A percentile compares a stretch with the other conserved stretches of the same genome.
Conservation (phyloP, 2,113 vertebrate genomes). For the Sporophila hypoxantha region DNA sequence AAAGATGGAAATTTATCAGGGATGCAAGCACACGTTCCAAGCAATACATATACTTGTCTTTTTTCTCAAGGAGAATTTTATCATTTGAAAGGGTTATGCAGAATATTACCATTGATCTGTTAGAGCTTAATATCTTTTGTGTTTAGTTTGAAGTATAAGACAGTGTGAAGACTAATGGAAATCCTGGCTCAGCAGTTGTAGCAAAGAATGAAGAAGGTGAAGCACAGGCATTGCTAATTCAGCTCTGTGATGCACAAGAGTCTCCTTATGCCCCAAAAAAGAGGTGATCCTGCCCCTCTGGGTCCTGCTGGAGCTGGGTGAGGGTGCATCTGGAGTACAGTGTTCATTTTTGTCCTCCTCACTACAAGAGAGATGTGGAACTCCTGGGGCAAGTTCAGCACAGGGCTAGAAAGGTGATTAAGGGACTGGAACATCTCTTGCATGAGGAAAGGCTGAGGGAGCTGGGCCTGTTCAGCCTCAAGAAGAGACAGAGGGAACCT, state of each 20-base stretch:
- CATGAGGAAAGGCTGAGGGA: background rate
- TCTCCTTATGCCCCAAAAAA: background rate
- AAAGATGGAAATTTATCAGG: background rate
- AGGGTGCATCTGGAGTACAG: background rate
- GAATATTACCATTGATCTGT: background rate
- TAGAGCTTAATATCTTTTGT: background rate
- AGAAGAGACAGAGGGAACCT: background rate
- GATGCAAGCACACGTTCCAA: background rate
- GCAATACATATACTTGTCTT: background rate
- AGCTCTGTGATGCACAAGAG: background rate
- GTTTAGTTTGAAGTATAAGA: background rate
- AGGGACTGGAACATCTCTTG: background rate
- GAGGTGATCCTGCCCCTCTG: background rate
- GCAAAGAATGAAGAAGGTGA: background rate
- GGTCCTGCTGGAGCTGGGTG: rapidly evolving
- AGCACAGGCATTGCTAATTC: background rate
- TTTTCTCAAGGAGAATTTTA: background rate
- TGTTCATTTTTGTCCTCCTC: background rate
- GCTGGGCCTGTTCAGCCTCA: rapidly evolving
- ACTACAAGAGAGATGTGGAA: background rate
- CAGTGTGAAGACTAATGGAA: background rate
- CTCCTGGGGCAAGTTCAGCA: background rate
- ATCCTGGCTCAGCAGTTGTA: background rate
- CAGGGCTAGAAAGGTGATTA: background rate
- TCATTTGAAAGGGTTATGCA: background rate